Base-by-base conservation (phyloP, 2,888 invertebrate genomes). In the Kryphioiulus occultus region DNA sequence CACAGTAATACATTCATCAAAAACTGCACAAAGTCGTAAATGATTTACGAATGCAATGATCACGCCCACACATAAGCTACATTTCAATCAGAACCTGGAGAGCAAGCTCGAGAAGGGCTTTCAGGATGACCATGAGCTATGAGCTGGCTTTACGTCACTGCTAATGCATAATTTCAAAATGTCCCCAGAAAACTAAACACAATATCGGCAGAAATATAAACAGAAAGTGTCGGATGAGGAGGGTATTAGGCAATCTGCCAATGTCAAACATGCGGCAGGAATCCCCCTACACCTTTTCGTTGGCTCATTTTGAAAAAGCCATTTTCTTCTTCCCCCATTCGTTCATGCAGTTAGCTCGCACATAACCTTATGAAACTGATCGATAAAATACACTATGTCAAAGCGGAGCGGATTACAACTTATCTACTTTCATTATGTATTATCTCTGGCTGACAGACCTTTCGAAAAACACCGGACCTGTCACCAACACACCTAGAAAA, bases 301-400 rank as follows among this genome's bases (percentile, higher is more conserved):
- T 78, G 30, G 78, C 30, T 26, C 78, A 78, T 78, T 78, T 78
- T 78, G 30, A 78, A 78, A 53, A 78, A 78, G 78, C 30, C 78
- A 78, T 78, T 78, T 78, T 32, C 30, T n/a, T n/a, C 15, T 78
- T 17, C 78, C 53, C 78, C 15, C 78, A 78, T 78, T 78, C 78
- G 78, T 78, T 78, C 30, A 17, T 30, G 78, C 78, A 78, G 78
- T 78, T 78, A 78, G 78, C 78, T 78, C 30, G 30, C 68, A 26
- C 68, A 68, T 68, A 68, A 68, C 68, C 68, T 68, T 68, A 68
- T 68, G 68, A 78, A 30, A 78, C 30, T 78, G 26, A 78, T 78
- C 78, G 78, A 78, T 78, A 78, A 78, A 78, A 78, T 78, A 78
- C 78, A 78, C 78, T 78, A 78, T 78, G 78, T 78, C 78, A 78